Percentiles rank a stretch among this genome's conserved stretches.
Evolutionary conservation across 2,113 vertebrate species (phyloP).

Genomic region (Phocoena phocoena): DNA sequence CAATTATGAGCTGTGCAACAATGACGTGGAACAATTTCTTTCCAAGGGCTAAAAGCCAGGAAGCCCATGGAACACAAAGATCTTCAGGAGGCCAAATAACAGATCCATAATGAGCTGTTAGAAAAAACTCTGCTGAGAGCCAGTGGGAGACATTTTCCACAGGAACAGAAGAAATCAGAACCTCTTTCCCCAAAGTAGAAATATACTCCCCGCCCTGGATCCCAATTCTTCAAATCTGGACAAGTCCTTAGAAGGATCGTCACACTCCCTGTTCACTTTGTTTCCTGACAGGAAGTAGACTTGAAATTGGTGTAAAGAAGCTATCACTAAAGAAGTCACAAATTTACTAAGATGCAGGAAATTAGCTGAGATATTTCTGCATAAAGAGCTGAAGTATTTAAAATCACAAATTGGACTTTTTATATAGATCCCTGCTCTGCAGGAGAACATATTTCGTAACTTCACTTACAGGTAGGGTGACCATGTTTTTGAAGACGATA

Average conservation of each 20-base stretch:
- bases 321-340: background rate
- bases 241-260: slow-evolving; percentile 11
- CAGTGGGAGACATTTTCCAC: slow-evolving; percentile 12
- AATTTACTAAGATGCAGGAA: slow-evolving; percentile 20
- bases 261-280: background rate
- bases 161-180: slow-evolving; percentile 41
- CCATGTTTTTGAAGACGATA: background rate
- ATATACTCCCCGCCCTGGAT: background rate
- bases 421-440: background rate
- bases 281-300: background rate
- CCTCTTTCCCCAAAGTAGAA: slow-evolving; percentile 27
- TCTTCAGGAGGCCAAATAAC: slow-evolving; percentile 3
- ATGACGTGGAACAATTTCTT: slow-evolving; percentile 18
- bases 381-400: background rate
- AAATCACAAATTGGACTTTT: background rate
- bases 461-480: background rate
- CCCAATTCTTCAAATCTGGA: slow-evolving; percentile 26
- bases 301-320: background rate
- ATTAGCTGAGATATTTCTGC: background rate
- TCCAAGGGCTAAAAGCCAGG: slow-evolving; percentile 21
- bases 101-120: slow-evolving; percentile 46
- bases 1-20: background rate
- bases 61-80: slow-evolving; percentile 23
- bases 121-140: slow-evolving; percentile 49
- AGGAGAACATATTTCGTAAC: background rate